Evolutionary conservation across 2,113 vertebrate genomes (phyloP).

Genomic region (Antechinus stuartii): DNA sequence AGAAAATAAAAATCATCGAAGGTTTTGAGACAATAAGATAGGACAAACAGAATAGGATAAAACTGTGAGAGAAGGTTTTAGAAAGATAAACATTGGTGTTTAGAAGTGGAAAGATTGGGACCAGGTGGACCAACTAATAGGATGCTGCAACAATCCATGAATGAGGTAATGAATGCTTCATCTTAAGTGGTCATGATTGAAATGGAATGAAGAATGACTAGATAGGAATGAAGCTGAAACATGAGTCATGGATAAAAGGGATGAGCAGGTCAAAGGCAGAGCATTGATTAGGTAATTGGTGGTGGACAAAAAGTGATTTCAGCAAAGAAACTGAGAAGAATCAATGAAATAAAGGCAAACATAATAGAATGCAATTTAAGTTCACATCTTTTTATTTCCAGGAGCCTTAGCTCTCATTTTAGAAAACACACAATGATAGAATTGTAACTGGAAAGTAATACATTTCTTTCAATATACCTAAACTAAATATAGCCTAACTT

Average conservation of each 20-base stretch:
- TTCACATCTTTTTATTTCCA: background rate
- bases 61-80: background rate
- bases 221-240: background rate
- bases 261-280: background rate
- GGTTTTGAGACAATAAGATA: background rate
- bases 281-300: background rate
- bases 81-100: background rate
- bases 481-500: background rate
- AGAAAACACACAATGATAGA: background rate
- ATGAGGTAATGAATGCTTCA: background rate
- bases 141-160: too few relatives aligned
- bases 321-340: background rate
- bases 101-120: background rate
- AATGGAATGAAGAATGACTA: background rate
- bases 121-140: background rate
- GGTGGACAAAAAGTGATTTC: background rate
- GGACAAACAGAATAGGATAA: background rate
- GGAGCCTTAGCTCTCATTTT: background rate
- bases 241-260: background rate
- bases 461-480: background rate
- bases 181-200: background rate
- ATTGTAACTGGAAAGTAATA: background rate
- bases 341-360: background rate
- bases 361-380: background rate
- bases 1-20: background rate